Evolutionary conservation across 2,113 vertebrate genomes (phyloP).

Genomic region (Aramus guarauna): DNA sequence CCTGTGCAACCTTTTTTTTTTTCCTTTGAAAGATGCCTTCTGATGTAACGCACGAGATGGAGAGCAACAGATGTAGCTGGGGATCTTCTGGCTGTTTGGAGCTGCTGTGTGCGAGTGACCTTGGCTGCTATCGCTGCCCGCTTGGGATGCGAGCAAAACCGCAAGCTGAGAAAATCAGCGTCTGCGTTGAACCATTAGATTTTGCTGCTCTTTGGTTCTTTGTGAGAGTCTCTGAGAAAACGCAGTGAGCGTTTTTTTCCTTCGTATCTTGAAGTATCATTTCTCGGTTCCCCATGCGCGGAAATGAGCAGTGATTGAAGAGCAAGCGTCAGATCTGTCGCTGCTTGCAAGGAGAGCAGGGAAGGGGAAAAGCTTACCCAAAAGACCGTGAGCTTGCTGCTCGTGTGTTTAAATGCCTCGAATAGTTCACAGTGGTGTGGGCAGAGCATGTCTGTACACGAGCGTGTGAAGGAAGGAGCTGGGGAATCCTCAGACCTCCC

Average conservation of each 20-base stretch:
- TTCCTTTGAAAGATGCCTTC: neutral
- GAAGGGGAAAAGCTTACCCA: neutral
- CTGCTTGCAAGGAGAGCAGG: neutral
- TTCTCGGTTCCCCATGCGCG: neutral
- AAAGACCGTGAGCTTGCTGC: neutral
- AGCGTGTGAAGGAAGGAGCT: neutral
- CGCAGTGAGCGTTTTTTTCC: fast-evolving
- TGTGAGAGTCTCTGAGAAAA: neutral
- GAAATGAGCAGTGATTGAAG: neutral
- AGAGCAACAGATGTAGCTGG: neutral
- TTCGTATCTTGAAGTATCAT: neutral
- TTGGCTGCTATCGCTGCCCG: neutral
- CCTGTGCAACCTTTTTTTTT: neutral
- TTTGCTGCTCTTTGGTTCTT: neutral
- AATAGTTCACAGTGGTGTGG: neutral
- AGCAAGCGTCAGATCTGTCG: neutral
- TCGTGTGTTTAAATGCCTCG: neutral
- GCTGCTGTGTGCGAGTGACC: neutral
- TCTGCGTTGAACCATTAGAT: neutral
- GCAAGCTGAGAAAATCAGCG: neutral
- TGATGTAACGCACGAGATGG: fast-evolving
- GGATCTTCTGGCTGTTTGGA: neutral
- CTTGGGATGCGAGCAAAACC: neutral
- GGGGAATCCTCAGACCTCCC: neutral
- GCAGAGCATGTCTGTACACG: neutral